phyloP scores from a whole-genome alignment of 2,797 vertebrate genomes.

The Salarias fasciatus region DNA sequence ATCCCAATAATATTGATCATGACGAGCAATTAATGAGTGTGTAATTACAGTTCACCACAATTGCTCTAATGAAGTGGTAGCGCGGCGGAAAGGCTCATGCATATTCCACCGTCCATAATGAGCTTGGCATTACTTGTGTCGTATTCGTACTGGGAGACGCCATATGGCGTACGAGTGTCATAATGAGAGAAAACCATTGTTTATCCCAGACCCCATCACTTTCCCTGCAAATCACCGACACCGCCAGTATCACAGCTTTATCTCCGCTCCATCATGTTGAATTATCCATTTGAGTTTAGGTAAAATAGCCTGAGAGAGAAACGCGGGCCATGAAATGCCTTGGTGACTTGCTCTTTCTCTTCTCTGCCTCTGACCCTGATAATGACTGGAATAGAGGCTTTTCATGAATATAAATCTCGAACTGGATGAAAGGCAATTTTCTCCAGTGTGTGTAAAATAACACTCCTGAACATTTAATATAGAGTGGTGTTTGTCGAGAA shows the following conservation, averaged over 20 bases:
- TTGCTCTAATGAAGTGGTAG: conserved; percentile 53
- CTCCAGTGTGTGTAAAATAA: conserved; percentile 55
- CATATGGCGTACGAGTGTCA: conserved; percentile 52
- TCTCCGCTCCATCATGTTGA: conserved; percentile 56
- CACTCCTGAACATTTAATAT: conserved; percentile 53
- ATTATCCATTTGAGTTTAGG: conserved; percentile 69
- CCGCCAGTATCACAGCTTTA: conserved; percentile 51
- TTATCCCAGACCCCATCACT: conserved; percentile 47
- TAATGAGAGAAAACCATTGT: conserved; percentile 56
- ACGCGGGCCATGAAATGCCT: conserved; percentile 54
- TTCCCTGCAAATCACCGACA: conserved; percentile 59
- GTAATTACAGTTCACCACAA: conserved; percentile 59
- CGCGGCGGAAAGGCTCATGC: conserved; percentile 57
- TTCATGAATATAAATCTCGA: conserved; percentile 72
- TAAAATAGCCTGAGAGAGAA: conserved; percentile 57
- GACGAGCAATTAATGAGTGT: conserved; percentile 64
- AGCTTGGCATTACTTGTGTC: conserved; percentile 61
- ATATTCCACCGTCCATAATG: conserved; percentile 60
- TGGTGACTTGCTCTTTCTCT: conserved; percentile 54
- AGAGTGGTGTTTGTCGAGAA: conserved; percentile 48
- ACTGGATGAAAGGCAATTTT: conserved; percentile 57
- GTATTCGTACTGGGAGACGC: conserved; percentile 52
- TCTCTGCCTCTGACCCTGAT: conserved; percentile 64
- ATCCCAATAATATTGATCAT: conserved; percentile 56
- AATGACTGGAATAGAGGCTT: conserved; percentile 60